Base-by-base conservation (phyloP, 2,113 vertebrate genomes). In the Lichenostomus cassidix region DNA sequence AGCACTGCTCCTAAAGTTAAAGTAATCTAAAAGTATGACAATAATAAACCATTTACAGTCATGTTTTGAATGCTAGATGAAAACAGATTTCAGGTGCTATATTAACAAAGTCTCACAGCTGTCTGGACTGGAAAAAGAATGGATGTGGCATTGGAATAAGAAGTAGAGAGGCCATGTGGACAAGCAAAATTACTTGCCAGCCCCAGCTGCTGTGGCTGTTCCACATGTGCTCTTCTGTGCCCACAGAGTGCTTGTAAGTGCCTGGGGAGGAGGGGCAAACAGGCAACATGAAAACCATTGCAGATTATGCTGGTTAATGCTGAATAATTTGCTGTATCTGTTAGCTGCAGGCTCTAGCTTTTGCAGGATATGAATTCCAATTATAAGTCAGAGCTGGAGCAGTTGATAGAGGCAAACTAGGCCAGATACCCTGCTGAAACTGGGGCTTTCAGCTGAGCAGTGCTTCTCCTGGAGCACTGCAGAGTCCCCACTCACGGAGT, bases 51-150 rank as follows among this genome's bases (percentile, higher is more conserved):
- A 41, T 69, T 95, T 85, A 84, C 47, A 82, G 87, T 83, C 81
- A 94, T 90, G 93, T 87, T 92, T 90, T 95, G 93, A 95, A 93
- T 95, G 81, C 78, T 83, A 75, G 92, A 93, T 93, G 79, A 83
- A 96, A 96, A 96, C 1, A 86, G 90, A 95, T 92, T 94, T 95
- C 71, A 89, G 83, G 68, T 69, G 37, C 60, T 71, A 23, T 74
- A 77, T 96, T 94, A 93, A 69, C 29, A 65, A 88, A 89, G 21
- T 27, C 64, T 93, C 52, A 68, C 50, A 92, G 85, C 88, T 95
- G 71, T 47, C 68, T 90, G n/a, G 17, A 3, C 1, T 53, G 75
- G 58, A 33, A 7, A 81, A 83, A 83, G 58, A 87, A 78, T 21
- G 35, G 11, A 47, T 83, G 27, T 81, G 71, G 71, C 47, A 31